Conservation (phyloP, 2,797 vertebrate genomes). For the Lagodon rhomboides region DNA sequence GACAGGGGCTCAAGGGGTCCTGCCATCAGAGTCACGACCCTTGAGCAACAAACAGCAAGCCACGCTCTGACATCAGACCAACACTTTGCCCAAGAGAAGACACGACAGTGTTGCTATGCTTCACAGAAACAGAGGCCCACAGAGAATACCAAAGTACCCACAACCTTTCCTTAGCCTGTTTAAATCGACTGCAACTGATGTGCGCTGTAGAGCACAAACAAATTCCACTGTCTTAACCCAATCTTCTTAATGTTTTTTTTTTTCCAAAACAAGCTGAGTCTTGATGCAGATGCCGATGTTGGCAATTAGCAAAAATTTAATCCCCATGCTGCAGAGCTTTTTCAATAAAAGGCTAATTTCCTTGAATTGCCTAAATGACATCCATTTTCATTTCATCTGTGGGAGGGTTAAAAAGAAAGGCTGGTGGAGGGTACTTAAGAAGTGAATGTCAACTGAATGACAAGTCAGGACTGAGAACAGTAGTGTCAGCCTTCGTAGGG, state of each 20-base stretch:
- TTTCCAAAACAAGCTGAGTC: conserved; percentile 32
- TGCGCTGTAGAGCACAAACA: conserved; percentile 36
- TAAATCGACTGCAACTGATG: conserved; percentile 40
- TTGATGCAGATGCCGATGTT: conserved; percentile 26
- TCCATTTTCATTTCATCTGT: conserved; percentile 35
- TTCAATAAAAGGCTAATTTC: conserved; percentile 40
- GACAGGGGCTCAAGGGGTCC: conserved; percentile 60
- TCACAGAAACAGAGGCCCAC: conserved; percentile 31
- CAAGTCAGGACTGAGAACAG: conserved; percentile 37
- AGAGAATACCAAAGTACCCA: conserved; percentile 32
- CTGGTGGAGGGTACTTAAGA: conserved; percentile 40
- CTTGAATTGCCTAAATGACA: conserved; percentile 35
- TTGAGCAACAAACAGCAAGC: conserved; percentile 54
- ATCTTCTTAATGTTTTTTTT: conserved; percentile 50
- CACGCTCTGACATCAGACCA: conserved; percentile 65
- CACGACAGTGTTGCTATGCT: conserved; percentile 31
- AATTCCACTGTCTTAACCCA: conserved; percentile 38
- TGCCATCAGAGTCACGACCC: conserved; percentile 65
- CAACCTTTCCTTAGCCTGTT: conserved; percentile 24
- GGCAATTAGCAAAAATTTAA: conserved; percentile 47
- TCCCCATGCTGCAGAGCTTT: conserved; percentile 19
- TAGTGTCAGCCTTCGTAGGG: conserved; percentile 14
- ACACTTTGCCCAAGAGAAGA: conserved; percentile 50
- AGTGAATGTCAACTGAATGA: conserved; percentile 66
- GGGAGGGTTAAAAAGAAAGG: conserved; percentile 24